Percentiles rank a stretch among this genome's conserved stretches.
Conservation (phyloP, 2,888 invertebrate species). For the Aelia acuminata region DNA sequence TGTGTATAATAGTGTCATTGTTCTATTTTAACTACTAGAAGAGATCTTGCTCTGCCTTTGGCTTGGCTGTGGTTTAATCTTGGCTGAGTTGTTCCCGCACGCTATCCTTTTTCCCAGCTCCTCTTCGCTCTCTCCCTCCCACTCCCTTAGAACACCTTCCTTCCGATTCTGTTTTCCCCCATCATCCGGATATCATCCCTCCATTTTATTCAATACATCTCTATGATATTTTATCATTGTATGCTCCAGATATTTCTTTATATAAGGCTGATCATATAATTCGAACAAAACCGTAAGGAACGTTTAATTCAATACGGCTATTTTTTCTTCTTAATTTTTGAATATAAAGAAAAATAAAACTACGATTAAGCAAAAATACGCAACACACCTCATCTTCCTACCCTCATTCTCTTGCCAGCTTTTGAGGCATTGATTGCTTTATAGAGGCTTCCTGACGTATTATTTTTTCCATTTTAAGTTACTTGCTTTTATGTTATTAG, state of each 20-base stretch:
- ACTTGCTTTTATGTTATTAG: too few species aligned
- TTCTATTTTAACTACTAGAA: neutral
- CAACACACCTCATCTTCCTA: too few species aligned
- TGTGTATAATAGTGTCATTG: neutral
- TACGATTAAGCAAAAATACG: too few species aligned
- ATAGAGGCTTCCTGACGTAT: too few species aligned
- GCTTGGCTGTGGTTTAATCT: neutral
- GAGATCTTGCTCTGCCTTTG: neutral
- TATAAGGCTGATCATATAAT: too few species aligned
- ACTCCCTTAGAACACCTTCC: conserved; percentile 16
- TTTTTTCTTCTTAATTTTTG: too few species aligned
- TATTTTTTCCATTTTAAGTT: too few species aligned
- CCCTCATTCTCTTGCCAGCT: too few species aligned
- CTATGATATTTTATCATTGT: neutral
- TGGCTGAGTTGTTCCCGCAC: neutral
- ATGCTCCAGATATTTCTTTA: neutral
- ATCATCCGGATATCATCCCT: neutral
- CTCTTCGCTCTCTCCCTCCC: neutral
- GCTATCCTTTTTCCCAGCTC: neutral
- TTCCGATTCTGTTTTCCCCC: neutral
- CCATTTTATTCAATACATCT: neutral
- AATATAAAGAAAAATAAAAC: too few species aligned
- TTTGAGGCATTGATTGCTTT: too few species aligned
- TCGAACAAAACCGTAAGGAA: too few species aligned
- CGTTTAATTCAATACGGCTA: too few species aligned